Percentiles rank a stretch among this genome's conserved stretches.
phyloP scores from a whole-genome alignment of 30 jellyfish, hydroid and myxozoan species.

The Aurelia sp. region DNA sequence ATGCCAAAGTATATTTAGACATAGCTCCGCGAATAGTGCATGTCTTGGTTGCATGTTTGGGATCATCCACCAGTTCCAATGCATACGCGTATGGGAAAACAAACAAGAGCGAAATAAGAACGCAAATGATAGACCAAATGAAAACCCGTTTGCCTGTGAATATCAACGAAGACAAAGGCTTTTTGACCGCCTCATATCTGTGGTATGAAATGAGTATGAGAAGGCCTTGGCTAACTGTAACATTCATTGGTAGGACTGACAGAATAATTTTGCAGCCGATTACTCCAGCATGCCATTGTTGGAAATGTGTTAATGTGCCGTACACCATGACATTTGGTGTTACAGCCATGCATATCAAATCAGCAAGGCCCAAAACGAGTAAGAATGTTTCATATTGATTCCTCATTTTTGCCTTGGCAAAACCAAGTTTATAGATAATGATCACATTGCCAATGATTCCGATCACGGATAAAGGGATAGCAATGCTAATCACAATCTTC shows the following conservation, averaged over 20 bases:
- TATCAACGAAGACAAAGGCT: conserved; percentile 8
- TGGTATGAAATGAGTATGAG: conserved; percentile 26
- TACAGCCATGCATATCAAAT: conserved; percentile 34
- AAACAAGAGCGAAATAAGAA: conserved; percentile 1
- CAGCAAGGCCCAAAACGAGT: conserved; percentile 49
- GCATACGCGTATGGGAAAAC: conserved; percentile 50
- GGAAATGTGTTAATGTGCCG: conserved; percentile 39
- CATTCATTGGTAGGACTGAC: conserved; percentile 55
- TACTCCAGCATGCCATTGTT: conserved; percentile 42
- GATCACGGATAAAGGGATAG: conserved; percentile 15
- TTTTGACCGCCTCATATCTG: conserved; percentile 37
- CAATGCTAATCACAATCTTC: neutral
- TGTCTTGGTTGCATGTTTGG: conserved; percentile 19
- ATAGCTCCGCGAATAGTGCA: conserved; percentile 40
- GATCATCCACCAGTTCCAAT: conserved; percentile 28
- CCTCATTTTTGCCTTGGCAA: conserved; percentile 4
- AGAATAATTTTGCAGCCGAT: conserved; percentile 53
- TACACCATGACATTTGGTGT: conserved; percentile 38
- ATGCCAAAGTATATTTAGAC: conserved; percentile 16
- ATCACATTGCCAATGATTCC: conserved; percentile 49
- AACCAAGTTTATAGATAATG: conserved; percentile 33
- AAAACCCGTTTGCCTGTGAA: neutral
- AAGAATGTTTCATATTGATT: conserved; percentile 35
- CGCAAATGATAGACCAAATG: neutral
- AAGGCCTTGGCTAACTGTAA: conserved; percentile 49